These are phyloP conservation scores for Drepana falcataria DNA, from an alignment of 2,888 invertebrate species.

Conservation along the genomic window DNA sequence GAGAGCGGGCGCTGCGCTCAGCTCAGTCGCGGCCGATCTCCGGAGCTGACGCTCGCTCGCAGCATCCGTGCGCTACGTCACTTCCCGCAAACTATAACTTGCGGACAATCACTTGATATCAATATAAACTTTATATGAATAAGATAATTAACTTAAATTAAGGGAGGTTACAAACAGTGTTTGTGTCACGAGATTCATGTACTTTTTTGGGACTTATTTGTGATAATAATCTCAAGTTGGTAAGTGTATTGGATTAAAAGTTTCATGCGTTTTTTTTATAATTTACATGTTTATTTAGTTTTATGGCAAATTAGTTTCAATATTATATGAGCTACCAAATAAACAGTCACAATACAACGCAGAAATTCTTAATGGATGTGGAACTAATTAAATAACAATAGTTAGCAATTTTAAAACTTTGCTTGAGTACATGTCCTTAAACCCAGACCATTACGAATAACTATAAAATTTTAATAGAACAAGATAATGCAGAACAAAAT, in stretches of 20 bases:
- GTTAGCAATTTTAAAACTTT: too few relatives aligned
- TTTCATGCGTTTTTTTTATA: background rate
- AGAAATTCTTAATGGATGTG: too few relatives aligned
- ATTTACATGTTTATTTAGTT: too few relatives aligned
- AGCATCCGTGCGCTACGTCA: constrained; percentile 26
- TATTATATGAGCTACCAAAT: too few relatives aligned
- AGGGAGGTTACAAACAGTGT: background rate
- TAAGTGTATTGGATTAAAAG: background rate
- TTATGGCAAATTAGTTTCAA: too few relatives aligned
- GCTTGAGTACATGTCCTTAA: too few relatives aligned
- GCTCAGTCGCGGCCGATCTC: constrained; percentile 63
- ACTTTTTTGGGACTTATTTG: background rate
- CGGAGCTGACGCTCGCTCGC: constrained; percentile 33
- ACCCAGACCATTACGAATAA: too few relatives aligned
- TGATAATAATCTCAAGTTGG: background rate
- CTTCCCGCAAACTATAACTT: constrained; percentile 1
- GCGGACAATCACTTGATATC: background rate
- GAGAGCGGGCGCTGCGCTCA: constrained; percentile 46
- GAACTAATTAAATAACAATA: too few relatives aligned
- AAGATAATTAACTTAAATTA: background rate
- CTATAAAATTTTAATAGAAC: too few relatives aligned
- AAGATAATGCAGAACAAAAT: too few relatives aligned
- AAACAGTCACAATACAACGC: too few relatives aligned
- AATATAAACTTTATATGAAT: background rate
- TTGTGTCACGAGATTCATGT: background rate